Percentiles rank a stretch among this genome's conserved stretches.
Evolutionary conservation across 2,797 vertebrate genomes (phyloP).

Genomic region (Syngnathus rostellatus): DNA sequence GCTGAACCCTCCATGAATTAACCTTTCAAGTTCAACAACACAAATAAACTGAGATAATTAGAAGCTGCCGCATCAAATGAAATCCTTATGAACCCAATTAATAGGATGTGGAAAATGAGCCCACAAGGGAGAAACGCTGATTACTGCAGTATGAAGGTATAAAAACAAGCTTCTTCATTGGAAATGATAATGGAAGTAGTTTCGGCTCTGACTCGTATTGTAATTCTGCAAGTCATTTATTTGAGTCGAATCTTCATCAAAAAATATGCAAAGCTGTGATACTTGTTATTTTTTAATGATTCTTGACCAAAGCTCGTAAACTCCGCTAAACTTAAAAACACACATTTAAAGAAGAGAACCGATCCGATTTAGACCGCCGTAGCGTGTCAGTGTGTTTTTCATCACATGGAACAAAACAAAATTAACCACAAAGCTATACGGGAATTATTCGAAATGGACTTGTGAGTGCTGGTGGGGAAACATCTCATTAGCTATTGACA

Average conservation of each 20-base stretch:
- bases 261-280: not conserved
- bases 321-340: no score
- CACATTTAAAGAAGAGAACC: not conserved
- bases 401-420: not conserved
- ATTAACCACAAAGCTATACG: not conserved
- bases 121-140: constrained; percentile 25
- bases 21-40: constrained; percentile 33
- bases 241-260: constrained; percentile 26
- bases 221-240: constrained; percentile 29
- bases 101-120: constrained; percentile 29
- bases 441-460: not conserved
- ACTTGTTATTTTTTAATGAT: not conserved
- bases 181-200: constrained; percentile 31
- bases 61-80: constrained; percentile 11
- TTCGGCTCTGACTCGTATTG: constrained; percentile 8
- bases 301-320: no score
- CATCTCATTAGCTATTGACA: not conserved
- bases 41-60: not conserved
- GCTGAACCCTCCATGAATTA: constrained; percentile 10
- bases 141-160: constrained; percentile 17
- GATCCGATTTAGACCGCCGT: not conserved
- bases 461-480: not conserved
- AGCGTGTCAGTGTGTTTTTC: not conserved
- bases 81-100: constrained; percentile 18
- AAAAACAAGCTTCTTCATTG: constrained; percentile 19